Conservation (phyloP, 1,140 invertebrate genomes). For the Drosophila leontia region DNA sequence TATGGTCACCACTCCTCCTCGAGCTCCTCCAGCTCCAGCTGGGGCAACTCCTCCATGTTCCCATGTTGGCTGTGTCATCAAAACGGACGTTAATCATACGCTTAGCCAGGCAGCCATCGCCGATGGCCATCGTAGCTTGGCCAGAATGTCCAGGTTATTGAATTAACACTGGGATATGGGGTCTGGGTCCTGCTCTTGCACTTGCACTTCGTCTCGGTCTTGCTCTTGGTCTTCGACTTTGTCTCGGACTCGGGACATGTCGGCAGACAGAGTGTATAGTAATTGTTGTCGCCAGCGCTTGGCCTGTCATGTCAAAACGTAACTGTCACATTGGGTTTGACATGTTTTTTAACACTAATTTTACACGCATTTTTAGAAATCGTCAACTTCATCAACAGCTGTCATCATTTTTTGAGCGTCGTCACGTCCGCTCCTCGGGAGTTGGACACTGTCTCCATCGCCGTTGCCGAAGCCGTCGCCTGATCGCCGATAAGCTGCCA, state of each 20-base stretch:
- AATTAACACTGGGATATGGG: constrained; percentile 57
- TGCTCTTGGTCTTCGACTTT: neutral
- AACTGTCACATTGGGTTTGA: constrained; percentile 80
- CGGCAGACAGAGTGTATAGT: constrained; percentile 55
- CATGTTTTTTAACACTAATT: constrained; percentile 84
- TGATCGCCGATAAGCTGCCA: constrained; percentile 73
- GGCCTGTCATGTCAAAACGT: constrained; percentile 73
- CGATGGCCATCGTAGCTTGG: constrained; percentile 52
- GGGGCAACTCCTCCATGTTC: constrained; percentile 22
- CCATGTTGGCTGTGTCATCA: constrained; percentile 70
- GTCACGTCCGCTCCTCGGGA: constrained; percentile 65
- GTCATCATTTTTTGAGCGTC: constrained; percentile 77
- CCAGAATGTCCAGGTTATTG: constrained; percentile 74
- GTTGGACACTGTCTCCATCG: constrained; percentile 49
- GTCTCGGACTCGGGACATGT: neutral
- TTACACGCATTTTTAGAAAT: constrained; percentile 84
- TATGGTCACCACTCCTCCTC: constrained; percentile 30
- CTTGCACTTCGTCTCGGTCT: neutral
- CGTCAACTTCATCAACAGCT: constrained; percentile 82
- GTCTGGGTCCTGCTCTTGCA: constrained; percentile 39
- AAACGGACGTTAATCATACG: constrained; percentile 83
- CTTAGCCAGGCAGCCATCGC: constrained; percentile 77
- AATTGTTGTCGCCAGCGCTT: constrained; percentile 70
- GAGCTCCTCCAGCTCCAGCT: constrained; percentile 9
- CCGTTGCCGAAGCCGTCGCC: constrained; percentile 51